Conservation (phyloP, 2,888 invertebrate species). For the Hemistola chrysoprasaria region DNA sequence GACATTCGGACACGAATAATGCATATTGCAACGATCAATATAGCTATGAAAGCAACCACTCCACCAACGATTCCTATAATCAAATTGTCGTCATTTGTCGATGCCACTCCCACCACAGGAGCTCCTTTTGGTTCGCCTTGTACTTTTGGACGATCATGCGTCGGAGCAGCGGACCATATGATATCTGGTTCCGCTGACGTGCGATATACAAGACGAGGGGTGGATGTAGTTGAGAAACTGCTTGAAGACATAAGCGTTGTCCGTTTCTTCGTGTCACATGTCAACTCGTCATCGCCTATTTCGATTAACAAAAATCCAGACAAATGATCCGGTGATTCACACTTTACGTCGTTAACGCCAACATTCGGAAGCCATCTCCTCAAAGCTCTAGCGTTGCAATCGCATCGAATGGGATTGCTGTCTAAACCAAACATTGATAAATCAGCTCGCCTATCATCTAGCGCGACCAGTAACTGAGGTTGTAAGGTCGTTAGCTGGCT, state of each 20-base stretch:
- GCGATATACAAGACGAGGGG: conserved; percentile 80
- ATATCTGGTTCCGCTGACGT: conserved; percentile 92
- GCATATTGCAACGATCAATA: conserved; percentile 94
- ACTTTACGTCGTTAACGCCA: conserved; percentile 84
- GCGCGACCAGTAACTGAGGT: conserved; percentile 89
- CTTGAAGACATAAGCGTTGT: conserved; percentile 73
- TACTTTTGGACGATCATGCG: conserved; percentile 82
- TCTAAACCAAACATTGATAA: conserved; percentile 88
- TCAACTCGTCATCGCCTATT: conserved; percentile 90
- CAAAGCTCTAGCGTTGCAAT: conserved; percentile 91
- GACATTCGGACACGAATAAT: conserved; percentile 90
- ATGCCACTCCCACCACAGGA: conserved; percentile 77
- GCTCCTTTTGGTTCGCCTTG: conserved; percentile 83
- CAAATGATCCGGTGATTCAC: conserved; percentile 87
- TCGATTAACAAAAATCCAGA: conserved; percentile 86
- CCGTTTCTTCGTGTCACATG: conserved; percentile 86
- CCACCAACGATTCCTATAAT: conserved; percentile 97
- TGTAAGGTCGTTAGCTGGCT: conserved; percentile 89
- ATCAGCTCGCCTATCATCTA: conserved; percentile 91
- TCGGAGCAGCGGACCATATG: conserved; percentile 93
- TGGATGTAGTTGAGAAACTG: conserved; percentile 66
- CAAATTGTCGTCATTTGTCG: conserved; percentile 92
- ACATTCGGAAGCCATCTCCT: conserved; percentile 88
- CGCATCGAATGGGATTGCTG: conserved; percentile 92
- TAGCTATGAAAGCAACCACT: conserved; percentile 94